A percentile compares a stretch with the other conserved stretches of the same genome.
Conservation (phyloP, 1,140 invertebrate species). For the Laupala kohalensis region DNA sequence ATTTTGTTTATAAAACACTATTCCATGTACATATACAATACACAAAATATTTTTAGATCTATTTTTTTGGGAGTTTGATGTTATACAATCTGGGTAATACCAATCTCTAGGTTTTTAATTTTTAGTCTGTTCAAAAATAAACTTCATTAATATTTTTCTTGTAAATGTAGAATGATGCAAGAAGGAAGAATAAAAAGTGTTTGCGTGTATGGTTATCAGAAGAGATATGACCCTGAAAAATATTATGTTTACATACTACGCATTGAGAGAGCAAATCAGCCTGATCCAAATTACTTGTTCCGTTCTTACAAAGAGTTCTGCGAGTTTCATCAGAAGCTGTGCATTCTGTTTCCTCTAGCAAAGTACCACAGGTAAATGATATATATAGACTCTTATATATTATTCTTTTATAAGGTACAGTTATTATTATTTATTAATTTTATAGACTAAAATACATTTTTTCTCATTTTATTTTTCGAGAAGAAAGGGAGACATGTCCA, state of each 20-base stretch:
- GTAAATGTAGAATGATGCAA: conserved; percentile 53
- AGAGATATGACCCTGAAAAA: conserved; percentile 93
- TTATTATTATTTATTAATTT: background rate
- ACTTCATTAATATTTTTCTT: no score
- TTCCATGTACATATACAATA: no score
- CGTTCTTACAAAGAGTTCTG: conserved; percentile 92
- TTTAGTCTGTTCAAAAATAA: no score
- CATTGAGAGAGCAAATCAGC: conserved; percentile 71
- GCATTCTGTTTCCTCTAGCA: conserved; percentile 79
- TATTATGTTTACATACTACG: conserved; percentile 93
- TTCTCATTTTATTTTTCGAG: no score
- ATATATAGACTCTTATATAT: background rate
- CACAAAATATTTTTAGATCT: background rate
- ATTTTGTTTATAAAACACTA: no score
- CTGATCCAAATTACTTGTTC: conserved; percentile 74
- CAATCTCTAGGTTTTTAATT: no score
- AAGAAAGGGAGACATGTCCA: no score
- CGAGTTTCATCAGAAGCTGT: conserved; percentile 90
- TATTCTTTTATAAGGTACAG: no score
- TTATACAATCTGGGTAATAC: no score
- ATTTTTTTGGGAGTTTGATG: no score
- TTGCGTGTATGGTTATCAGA: conserved; percentile 78
- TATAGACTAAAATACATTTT: no score
- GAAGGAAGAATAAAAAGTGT: conserved; percentile 83
- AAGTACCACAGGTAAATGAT: conserved; percentile 61